A percentile compares a stretch with the other conserved stretches of the same genome.
phyloP scores from a whole-genome alignment of 2,113 vertebrate species.

The Oreochromis niloticus region DNA sequence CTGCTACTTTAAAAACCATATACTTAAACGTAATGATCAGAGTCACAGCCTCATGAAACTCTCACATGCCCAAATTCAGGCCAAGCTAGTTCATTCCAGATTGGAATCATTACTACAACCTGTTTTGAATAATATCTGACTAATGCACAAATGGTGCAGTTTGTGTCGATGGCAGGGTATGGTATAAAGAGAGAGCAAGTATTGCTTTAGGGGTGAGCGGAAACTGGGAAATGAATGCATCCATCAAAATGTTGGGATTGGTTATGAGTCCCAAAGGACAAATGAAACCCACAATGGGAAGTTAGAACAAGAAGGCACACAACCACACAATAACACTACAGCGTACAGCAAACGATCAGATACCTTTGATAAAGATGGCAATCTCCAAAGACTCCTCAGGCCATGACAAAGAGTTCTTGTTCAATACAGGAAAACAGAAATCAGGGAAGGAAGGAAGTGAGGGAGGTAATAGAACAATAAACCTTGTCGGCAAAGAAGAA shows the following conservation, averaged over 20 bases:
- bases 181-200: constrained; percentile 29
- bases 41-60: constrained; percentile 5
- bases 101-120: constrained; percentile 33
- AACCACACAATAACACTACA: constrained; percentile 34
- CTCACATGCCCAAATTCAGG: background rate
- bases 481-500: background rate
- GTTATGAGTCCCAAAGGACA: constrained; percentile 49
- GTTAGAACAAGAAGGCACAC: constrained; percentile 8
- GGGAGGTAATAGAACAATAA: background rate
- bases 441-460: background rate
- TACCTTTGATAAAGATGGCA: constrained; percentile 28
- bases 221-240: constrained; percentile 47
- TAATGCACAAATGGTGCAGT: constrained; percentile 4
- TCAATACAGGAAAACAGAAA: constrained; percentile 2
- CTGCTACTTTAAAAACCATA: background rate
- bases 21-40: background rate
- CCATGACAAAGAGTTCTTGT: constrained; percentile 22
- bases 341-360: constrained; percentile 14
- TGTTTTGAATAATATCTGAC: constrained; percentile 50
- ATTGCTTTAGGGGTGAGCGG: constrained; percentile 36
- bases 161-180: constrained; percentile 39
- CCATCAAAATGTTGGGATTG: constrained; percentile 52
- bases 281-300: constrained; percentile 33
- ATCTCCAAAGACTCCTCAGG: constrained; percentile 23
- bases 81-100: background rate